Percentiles rank a stretch among this genome's conserved stretches.
These are phyloP conservation scores for Yponomeuta malinellus DNA, from an alignment of 2,888 invertebrate genomes.

Conservation along the genomic window DNA sequence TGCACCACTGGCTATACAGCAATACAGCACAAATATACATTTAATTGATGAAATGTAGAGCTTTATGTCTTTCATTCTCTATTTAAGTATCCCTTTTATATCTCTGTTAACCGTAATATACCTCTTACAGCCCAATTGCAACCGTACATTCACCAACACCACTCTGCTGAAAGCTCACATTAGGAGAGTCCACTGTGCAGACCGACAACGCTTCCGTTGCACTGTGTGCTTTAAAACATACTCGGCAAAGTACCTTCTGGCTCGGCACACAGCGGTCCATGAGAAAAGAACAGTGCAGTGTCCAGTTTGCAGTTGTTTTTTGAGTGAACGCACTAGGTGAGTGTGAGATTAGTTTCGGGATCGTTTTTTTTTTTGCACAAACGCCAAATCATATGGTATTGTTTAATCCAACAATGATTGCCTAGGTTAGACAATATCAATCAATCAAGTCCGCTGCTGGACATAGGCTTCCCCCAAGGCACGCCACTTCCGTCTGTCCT, in stretches of 20 bases:
- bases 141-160: slow-evolving; percentile 24
- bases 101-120: neutral
- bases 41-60: too few relatives aligned
- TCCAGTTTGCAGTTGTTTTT: slow-evolving; percentile 28
- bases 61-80: too few relatives aligned
- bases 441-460: too few relatives aligned
- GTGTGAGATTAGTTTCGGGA: slow-evolving; percentile 17
- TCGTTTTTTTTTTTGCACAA: too few relatives aligned
- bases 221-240: slow-evolving; percentile 30
- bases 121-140: slow-evolving; percentile 29
- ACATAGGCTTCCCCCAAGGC: too few relatives aligned
- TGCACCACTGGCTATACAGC: too few relatives aligned
- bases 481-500: too few relatives aligned
- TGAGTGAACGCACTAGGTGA: slow-evolving; percentile 34
- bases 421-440: too few relatives aligned
- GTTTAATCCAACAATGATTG: too few relatives aligned
- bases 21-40: too few relatives aligned
- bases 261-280: slow-evolving; percentile 29
- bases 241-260: slow-evolving; percentile 29
- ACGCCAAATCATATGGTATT: too few relatives aligned
- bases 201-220: slow-evolving; percentile 25
- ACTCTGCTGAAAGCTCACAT: slow-evolving; percentile 30
- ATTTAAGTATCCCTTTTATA: too few relatives aligned
- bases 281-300: slow-evolving; percentile 24
- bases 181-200: slow-evolving; percentile 33